phyloP scores from a whole-genome alignment of 2,113 vertebrate species.

The Toxostoma redivivum region DNA sequence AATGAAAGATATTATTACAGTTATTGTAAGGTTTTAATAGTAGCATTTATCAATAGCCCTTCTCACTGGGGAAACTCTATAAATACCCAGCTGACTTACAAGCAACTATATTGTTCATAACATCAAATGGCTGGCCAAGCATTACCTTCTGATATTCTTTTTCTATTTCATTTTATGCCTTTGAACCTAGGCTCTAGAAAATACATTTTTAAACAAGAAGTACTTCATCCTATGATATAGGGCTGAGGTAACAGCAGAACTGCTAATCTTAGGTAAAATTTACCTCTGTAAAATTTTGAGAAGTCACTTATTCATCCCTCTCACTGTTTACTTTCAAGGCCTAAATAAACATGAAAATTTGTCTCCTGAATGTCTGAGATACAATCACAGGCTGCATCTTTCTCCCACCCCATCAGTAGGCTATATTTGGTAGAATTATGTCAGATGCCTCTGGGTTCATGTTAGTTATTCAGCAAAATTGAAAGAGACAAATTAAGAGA shows the following conservation, averaged over 20 bases:
- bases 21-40: conserved; percentile 5
- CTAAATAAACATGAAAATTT: neutral
- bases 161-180: neutral
- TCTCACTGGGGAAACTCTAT: neutral
- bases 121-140: neutral
- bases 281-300: neutral
- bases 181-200: neutral
- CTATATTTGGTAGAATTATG: neutral
- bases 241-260: neutral
- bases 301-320: neutral
- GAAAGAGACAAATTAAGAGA: neutral
- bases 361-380: neutral
- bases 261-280: neutral
- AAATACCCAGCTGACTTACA: neutral
- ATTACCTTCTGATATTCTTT: neutral
- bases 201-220: neutral
- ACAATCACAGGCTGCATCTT: neutral
- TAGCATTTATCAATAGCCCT: neutral
- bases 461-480: neutral
- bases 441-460: neutral
- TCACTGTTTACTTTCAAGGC: neutral
- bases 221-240: neutral
- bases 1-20: conserved; percentile 13
- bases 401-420: neutral
- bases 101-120: neutral